A percentile compares a stretch with the other conserved stretches of the same genome.
Evolutionary conservation across 2,888 invertebrate species (phyloP).

Genomic region (Cantharis lateralis): DNA sequence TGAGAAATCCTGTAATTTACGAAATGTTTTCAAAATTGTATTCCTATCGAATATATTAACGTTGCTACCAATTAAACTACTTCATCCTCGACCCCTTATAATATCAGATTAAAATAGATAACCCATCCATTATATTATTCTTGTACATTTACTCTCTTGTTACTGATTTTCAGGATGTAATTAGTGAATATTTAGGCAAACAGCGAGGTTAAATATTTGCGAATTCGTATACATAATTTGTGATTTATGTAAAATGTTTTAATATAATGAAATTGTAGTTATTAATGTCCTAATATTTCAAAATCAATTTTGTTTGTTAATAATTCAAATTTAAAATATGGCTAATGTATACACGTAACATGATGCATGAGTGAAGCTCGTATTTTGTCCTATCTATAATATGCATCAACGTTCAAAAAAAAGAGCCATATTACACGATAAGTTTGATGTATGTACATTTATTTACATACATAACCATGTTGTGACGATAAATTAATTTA

Average conservation of each 20-base stretch:
- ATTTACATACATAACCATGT: constrained; percentile 11
- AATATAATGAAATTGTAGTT: not conserved
- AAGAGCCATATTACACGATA: constrained; percentile 7
- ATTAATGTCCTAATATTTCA: not conserved
- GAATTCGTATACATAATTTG: not conserved
- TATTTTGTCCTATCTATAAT: constrained; percentile 16
- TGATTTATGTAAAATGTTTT: not conserved
- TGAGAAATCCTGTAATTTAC: not conserved
- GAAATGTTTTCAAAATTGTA: not conserved
- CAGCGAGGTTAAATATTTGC: not conserved
- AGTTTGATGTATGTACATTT: constrained; percentile 8
- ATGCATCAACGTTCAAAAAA: constrained; percentile 14
- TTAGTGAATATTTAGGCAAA: not conserved
- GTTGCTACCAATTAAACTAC: not conserved
- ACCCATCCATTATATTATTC: not conserved
- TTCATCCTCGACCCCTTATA: not conserved
- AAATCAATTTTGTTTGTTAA: not conserved
- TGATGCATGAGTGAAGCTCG: constrained; percentile 17
- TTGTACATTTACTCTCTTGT: not conserved
- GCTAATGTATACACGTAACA: constrained; percentile 2
- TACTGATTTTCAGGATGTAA: not conserved
- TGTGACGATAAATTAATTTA: constrained; percentile 5
- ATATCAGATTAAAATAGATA: not conserved
- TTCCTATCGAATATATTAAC: not conserved
- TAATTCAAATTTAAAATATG: constrained; percentile 8